Percentiles rank a stretch among this genome's conserved stretches.
phyloP scores from a whole-genome alignment of 2,888 invertebrate species.

The Nemotelus pantherinus region DNA sequence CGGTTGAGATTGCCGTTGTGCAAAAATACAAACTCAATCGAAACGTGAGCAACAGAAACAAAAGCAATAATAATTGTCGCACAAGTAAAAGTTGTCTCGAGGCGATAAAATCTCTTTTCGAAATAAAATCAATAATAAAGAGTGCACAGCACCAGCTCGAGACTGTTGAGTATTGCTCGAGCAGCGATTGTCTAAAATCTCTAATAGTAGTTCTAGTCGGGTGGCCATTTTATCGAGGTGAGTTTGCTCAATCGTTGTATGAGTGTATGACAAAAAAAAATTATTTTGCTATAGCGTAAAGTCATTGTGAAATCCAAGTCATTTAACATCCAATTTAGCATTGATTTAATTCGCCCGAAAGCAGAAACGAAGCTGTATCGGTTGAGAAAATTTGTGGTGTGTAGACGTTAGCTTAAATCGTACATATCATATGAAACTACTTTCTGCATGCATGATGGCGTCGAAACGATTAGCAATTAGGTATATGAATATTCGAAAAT shows the following conservation, averaged over 20 bases:
- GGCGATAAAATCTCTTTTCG: not conserved
- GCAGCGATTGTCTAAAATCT: not conserved
- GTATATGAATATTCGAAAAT: no score
- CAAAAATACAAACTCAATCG: no score
- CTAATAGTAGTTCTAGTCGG: not conserved
- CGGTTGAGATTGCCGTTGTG: no score
- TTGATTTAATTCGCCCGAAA: not conserved
- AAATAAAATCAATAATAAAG: not conserved
- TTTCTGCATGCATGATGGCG: no score
- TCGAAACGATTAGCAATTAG: no score
- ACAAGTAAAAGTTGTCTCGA: slow-evolving; percentile 20
- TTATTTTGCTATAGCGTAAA: not conserved
- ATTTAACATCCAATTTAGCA: not conserved
- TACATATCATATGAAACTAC: no score
- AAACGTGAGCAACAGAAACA: not conserved
- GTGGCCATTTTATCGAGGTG: slow-evolving; percentile 36
- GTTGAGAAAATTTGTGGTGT: no score
- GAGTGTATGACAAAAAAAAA: not conserved
- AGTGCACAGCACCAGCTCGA: no score
- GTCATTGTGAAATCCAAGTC: not conserved
- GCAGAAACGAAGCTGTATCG: no score
- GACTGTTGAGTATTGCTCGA: no score
- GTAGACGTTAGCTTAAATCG: no score
- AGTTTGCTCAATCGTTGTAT: slow-evolving; percentile 7
- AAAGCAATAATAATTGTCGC: slow-evolving; percentile 6